phyloP scores from a whole-genome alignment of 2,888 invertebrate species.

The Drosophila paranaensis region DNA sequence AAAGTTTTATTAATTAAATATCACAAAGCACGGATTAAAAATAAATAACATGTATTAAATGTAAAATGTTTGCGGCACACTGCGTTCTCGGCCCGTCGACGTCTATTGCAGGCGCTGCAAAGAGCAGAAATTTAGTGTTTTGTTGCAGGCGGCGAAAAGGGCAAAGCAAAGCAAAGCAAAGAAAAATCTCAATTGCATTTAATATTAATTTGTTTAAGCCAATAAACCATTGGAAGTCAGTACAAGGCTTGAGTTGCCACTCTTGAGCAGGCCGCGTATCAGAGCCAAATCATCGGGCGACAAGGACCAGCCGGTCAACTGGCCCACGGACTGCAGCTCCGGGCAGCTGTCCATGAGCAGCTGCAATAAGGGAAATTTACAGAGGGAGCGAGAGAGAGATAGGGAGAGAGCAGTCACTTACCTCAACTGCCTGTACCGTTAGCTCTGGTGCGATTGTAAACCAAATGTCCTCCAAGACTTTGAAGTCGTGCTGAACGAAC shows the following conservation, averaged over 20 bases:
- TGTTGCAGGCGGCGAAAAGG: background rate
- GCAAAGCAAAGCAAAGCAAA: slow-evolving; percentile 9
- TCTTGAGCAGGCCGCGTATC: slow-evolving; percentile 88
- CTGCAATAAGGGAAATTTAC: slow-evolving; percentile 47
- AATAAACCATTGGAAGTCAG: slow-evolving; percentile 87
- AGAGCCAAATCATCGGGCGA: slow-evolving; percentile 89
- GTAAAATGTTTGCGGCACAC: slow-evolving; percentile 35
- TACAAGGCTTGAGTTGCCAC: slow-evolving; percentile 88
- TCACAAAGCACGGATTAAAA: slow-evolving; percentile 55
- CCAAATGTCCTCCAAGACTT: slow-evolving; percentile 88
- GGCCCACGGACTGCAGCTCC: slow-evolving; percentile 88
- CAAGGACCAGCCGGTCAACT: slow-evolving; percentile 89
- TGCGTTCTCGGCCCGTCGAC: background rate
- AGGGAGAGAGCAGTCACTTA: slow-evolving; percentile 20
- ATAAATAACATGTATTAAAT: slow-evolving; percentile 9
- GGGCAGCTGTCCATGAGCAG: slow-evolving; percentile 89
- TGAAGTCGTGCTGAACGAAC: slow-evolving; percentile 88
- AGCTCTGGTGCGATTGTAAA: slow-evolving; percentile 89
- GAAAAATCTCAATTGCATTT: slow-evolving; percentile 26
- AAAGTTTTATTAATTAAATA: slow-evolving; percentile 61
- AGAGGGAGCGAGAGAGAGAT: background rate
- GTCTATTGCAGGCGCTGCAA: slow-evolving; percentile 71
- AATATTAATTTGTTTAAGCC: slow-evolving; percentile 62
- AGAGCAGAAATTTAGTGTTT: slow-evolving; percentile 24
- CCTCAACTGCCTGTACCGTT: slow-evolving; percentile 87